A percentile compares a stretch with the other conserved stretches of the same genome.
Evolutionary conservation across 1,140 invertebrate genomes (phyloP).

Genomic region (Drosophila insularis): DNA sequence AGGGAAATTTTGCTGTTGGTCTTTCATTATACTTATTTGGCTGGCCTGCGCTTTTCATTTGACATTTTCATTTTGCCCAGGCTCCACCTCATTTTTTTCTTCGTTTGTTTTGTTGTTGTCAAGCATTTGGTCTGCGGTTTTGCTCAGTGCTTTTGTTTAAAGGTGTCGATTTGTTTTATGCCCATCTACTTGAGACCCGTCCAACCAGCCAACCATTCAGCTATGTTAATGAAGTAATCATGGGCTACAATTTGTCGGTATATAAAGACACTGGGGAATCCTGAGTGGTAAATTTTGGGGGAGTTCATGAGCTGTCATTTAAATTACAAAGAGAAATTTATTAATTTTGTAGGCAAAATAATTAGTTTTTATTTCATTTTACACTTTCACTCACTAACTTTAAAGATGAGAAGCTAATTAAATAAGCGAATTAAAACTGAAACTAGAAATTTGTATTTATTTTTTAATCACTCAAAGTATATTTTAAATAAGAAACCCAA

Average conservation of each 20-base stretch:
- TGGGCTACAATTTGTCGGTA: slow-evolving; percentile 12
- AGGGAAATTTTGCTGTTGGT: slow-evolving; percentile 56
- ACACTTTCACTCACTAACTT: no score
- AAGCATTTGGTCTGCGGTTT: slow-evolving; percentile 29
- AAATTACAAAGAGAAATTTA: no score
- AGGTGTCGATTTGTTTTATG: slow-evolving; percentile 73
- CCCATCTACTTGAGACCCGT: slow-evolving; percentile 8
- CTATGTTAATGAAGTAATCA: slow-evolving; percentile 74
- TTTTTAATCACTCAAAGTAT: no score
- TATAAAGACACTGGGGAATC: not conserved
- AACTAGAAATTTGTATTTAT: no score
- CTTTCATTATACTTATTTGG: slow-evolving; percentile 72
- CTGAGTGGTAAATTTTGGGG: no score
- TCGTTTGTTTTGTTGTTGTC: slow-evolving; percentile 3
- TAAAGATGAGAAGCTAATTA: no score
- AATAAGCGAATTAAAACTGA: no score
- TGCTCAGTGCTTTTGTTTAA: slow-evolving; percentile 51
- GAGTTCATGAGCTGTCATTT: no score
- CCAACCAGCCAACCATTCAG: slow-evolving; percentile 6
- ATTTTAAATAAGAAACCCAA: no score
- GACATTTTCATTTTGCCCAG: slow-evolving; percentile 35
- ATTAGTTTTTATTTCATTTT: no score
- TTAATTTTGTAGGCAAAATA: no score
- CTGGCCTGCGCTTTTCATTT: slow-evolving; percentile 65
- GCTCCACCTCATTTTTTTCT: not conserved